phyloP scores from a whole-genome alignment of 2,113 vertebrate species.

The Martes martes region DNA sequence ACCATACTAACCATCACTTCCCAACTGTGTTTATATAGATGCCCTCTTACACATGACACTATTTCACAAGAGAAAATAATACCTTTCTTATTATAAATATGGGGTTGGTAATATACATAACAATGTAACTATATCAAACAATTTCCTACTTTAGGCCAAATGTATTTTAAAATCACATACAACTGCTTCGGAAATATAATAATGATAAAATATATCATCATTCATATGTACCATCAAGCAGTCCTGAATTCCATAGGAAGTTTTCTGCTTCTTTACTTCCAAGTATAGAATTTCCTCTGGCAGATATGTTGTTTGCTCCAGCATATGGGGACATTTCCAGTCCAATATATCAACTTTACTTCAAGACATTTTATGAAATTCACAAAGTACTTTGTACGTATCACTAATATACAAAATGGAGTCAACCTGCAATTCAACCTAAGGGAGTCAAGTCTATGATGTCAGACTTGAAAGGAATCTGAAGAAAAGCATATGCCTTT shows the following conservation, averaged over 20 bases:
- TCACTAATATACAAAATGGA: background rate
- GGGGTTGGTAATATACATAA: background rate
- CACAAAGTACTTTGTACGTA: background rate
- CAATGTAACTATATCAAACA: background rate
- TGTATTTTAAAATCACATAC: background rate
- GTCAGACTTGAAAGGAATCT: background rate
- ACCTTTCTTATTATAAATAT: background rate
- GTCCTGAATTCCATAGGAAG: background rate
- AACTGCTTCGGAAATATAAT: background rate
- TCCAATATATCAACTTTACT: background rate
- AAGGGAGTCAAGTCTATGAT: background rate
- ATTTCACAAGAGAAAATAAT: slow-evolving; percentile 24
- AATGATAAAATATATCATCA: background rate
- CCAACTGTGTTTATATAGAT: background rate
- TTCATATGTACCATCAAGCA: background rate
- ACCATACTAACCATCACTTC: background rate
- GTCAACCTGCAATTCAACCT: background rate
- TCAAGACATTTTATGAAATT: background rate
- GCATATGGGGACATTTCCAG: background rate
- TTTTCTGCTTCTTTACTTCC: background rate
- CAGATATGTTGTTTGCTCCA: background rate
- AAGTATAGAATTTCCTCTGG: background rate
- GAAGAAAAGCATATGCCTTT: background rate
- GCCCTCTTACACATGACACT: background rate
- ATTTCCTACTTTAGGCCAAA: slow-evolving; percentile 15